Percentiles rank a stretch among this genome's conserved stretches.
Evolutionary conservation across 2,797 vertebrate genomes (phyloP).

Genomic region (Pygocentrus nattereri): DNA sequence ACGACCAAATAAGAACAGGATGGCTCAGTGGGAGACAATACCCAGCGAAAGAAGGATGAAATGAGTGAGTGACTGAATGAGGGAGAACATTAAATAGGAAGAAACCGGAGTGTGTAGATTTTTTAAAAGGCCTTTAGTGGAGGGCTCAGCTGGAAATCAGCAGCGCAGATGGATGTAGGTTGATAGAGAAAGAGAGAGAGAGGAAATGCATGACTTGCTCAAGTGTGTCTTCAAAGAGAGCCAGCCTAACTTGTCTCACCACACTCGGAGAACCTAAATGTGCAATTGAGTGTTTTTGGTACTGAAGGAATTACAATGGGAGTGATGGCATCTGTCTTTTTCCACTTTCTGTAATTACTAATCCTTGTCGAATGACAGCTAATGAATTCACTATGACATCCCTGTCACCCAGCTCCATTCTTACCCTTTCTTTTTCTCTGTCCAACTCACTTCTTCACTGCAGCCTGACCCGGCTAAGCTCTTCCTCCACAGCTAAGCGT

Average conservation of each 20-base stretch:
- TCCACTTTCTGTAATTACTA: conserved; percentile 27
- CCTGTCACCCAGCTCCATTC: not conserved
- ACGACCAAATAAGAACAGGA: conserved; percentile 11
- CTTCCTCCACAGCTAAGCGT: not conserved
- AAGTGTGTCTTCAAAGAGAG: conserved; percentile 29
- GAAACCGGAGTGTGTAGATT: conserved; percentile 21
- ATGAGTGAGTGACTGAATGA: not conserved
- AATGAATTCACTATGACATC: conserved; percentile 30
- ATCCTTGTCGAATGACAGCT: conserved; percentile 15
- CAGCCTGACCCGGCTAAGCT: conserved; percentile 32
- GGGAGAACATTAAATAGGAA: conserved; percentile 37
- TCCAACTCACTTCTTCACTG: not conserved
- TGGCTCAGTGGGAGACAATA: not conserved
- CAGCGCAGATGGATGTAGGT: conserved; percentile 22
- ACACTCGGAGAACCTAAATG: not conserved
- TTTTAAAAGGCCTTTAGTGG: conserved; percentile 33
- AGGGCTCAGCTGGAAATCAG: conserved; percentile 44
- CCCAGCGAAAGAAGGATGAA: not conserved
- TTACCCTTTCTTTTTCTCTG: not conserved
- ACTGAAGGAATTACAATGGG: conserved; percentile 10
- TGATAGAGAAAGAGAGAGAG: conserved; percentile 4
- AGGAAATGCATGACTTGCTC: conserved; percentile 24
- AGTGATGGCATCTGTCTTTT: conserved; percentile 21
- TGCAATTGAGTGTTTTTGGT: not conserved
- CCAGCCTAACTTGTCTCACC: conserved; percentile 22